Evolutionary conservation across 2,797 vertebrate genomes (phyloP), one percentile per base, ranked within the genome.

Genomic region (Orientallactaga sibirica): DNA sequence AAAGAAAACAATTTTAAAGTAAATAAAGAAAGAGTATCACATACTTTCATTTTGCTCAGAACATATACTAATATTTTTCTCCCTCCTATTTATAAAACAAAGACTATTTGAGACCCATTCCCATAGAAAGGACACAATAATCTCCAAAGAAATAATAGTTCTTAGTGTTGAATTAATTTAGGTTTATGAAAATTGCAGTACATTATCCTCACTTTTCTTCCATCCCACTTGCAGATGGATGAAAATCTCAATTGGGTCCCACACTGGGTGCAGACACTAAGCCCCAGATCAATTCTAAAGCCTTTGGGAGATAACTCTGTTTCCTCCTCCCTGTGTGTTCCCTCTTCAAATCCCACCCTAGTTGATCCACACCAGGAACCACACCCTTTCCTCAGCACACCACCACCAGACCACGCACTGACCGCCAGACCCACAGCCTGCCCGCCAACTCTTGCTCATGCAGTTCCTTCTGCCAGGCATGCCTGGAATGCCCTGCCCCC

Each of bases 401-500:
- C 1, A 73, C 48, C 81, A 81, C 24, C 67, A 41, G 37, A n/a
- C 41, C 70, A n/a, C 19, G 37, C 27, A 43, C 58, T 33, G 58
- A 3, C 25, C 37, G 62, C 37, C 61, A 87, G 61, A 87, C 29
- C 20, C 20, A 33, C 61, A 27, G 66, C 29, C 71, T 84, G 86
- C 80, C 79, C 92, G 71, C 73, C 88, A 92, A 90, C 80, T 82
- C 88, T 66, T 73, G 67, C 66, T 87, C 68, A 52, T 3, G 33
- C 22, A 91, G 29, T 77, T 94, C 80, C 85, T 41, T 90, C 80
- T 92, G 87, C 80, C 89, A 88, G 68, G 86, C 91, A 93, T 94
- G 83, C 64, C 94, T 95, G 86, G 80, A 92, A 96, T 93, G 84
- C 91, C 86, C 58, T 91, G 86, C 73, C 91, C 55, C 74, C 70